These are phyloP conservation scores for Microplitis demolitor DNA, from an alignment of 1,140 invertebrate species.

Conservation along the genomic window DNA sequence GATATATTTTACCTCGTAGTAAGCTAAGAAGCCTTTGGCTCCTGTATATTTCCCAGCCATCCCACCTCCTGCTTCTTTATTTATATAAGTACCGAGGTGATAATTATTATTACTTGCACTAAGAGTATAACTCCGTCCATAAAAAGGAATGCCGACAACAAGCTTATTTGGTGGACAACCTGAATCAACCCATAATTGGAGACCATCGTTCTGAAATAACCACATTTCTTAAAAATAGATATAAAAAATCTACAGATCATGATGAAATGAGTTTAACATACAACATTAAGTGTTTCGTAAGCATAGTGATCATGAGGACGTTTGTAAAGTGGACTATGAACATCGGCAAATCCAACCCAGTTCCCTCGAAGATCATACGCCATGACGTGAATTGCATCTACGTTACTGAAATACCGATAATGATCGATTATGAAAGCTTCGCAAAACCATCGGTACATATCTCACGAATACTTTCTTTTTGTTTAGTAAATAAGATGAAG, in stretches of 20 bases:
- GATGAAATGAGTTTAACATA: conserved; percentile 58
- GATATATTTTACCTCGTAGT: conserved; percentile 74
- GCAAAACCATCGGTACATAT: background rate
- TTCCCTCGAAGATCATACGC: conserved; percentile 90
- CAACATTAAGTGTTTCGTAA: conserved; percentile 86
- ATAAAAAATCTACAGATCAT: background rate
- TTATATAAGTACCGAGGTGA: conserved; percentile 80
- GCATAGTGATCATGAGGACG: conserved; percentile 85
- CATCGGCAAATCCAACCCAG: conserved; percentile 89
- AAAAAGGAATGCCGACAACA: conserved; percentile 85
- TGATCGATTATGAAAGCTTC: background rate
- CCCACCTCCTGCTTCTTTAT: conserved; percentile 86
- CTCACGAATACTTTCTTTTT: no score
- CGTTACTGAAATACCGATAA: conserved; percentile 55
- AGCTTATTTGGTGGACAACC: conserved; percentile 87
- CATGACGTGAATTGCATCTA: conserved; percentile 89
- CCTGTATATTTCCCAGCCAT: conserved; percentile 82
- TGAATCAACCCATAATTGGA: conserved; percentile 82
- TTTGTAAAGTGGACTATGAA: conserved; percentile 83
- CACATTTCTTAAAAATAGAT: background rate
- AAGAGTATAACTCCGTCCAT: conserved; percentile 82
- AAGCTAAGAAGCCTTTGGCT: conserved; percentile 83
- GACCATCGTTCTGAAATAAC: conserved; percentile 75
- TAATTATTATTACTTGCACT: conserved; percentile 81
- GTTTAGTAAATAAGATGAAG: no score